phyloP scores from a whole-genome alignment of 1,140 invertebrate species.

The Battus philenor region DNA sequence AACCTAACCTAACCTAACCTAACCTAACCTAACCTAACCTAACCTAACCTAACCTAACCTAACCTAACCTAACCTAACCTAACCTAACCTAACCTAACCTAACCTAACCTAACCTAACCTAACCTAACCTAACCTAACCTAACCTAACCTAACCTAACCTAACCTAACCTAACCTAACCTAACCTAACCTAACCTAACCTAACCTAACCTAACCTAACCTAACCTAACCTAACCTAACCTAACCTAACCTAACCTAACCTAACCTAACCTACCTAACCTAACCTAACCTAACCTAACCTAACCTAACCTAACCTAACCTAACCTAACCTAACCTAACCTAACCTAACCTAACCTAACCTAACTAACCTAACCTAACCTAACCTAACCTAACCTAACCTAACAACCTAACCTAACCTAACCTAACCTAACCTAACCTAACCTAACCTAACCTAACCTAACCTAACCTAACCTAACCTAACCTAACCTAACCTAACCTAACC shows the following conservation, averaged over 20 bases:
- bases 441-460: constrained; percentile 16
- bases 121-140: constrained; percentile 34
- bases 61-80: constrained; percentile 33
- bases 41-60: constrained; percentile 35
- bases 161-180: constrained; percentile 55
- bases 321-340: constrained; percentile 31
- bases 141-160: constrained; percentile 51
- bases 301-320: constrained; percentile 34
- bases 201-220: constrained; percentile 35
- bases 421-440: constrained; percentile 25
- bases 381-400: no score
- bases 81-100: constrained; percentile 32
- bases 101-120: constrained; percentile 32
- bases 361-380: constrained; percentile 29
- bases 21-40: constrained; percentile 37
- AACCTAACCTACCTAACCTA: constrained; percentile 51
- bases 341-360: constrained; percentile 29
- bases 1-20: constrained; percentile 39
- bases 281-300: constrained; percentile 32
- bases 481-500: constrained; percentile 13
- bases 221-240: constrained; percentile 44
- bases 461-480: constrained; percentile 18
- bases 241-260: constrained; percentile 52
- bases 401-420: constrained; percentile 34
- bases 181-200: constrained; percentile 40